Evolutionary conservation across 1,140 invertebrate species (phyloP).

Genomic region (Magallana gigas): DNA sequence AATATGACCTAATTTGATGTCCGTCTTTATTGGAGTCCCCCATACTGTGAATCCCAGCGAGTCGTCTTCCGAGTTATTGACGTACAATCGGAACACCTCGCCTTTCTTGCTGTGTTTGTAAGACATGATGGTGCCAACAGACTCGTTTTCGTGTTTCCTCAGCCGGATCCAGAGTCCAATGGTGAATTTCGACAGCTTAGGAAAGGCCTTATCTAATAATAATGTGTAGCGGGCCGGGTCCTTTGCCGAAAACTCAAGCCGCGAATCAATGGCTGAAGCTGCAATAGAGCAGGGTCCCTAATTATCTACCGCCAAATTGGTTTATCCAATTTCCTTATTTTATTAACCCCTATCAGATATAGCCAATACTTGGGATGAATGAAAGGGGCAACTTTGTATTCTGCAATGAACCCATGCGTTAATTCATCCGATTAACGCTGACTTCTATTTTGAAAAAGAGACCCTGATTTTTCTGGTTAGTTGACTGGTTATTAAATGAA

Average conservation of each 20-base stretch:
- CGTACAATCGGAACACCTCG: conserved; percentile 46
- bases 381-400: conserved; percentile 6
- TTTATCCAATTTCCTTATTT: conserved; percentile 32
- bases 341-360: conserved; percentile 25
- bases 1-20: conserved; percentile 60
- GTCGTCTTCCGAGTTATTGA: conserved; percentile 53
- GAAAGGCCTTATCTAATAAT: conserved; percentile 76
- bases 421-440: too few species aligned
- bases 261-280: conserved; percentile 77
- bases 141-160: conserved; percentile 57
- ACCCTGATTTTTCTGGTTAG: too few species aligned
- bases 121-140: conserved; percentile 71
- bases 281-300: conserved; percentile 45
- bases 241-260: conserved; percentile 74
- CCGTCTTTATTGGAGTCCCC: conserved; percentile 60
- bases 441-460: too few species aligned
- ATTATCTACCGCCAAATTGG: background rate
- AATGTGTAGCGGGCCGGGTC: conserved; percentile 73
- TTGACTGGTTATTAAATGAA: too few species aligned
- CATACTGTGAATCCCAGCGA: conserved; percentile 66
- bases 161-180: conserved; percentile 74
- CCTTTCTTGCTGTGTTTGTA: conserved; percentile 67
- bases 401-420: background rate
- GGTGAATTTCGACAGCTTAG: conserved; percentile 72
- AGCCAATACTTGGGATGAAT: background rate